Conservation (phyloP, 1,140 invertebrate species). For the Parasteatoda tepidariorum region DNA sequence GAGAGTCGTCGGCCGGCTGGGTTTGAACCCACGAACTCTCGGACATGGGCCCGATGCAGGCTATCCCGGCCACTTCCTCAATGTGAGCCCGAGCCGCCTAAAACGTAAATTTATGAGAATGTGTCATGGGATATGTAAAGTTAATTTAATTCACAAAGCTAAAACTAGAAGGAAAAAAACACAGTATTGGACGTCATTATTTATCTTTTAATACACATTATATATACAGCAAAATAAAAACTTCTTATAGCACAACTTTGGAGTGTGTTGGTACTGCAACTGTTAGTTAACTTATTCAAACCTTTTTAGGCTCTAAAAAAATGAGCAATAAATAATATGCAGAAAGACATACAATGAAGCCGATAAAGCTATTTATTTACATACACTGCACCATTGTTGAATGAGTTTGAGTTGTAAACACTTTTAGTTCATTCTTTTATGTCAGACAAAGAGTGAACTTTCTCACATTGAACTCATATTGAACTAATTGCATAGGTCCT, state of each 20-base stretch:
- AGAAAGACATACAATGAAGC: conserved; percentile 47
- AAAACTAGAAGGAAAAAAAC: neutral
- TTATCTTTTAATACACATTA: conserved; percentile 49
- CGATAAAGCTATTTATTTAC: conserved; percentile 47
- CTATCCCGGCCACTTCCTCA: no score
- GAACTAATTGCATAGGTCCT: neutral
- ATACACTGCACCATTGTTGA: conserved; percentile 6
- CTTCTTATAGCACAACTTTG: conserved; percentile 46
- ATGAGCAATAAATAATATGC: conserved; percentile 31
- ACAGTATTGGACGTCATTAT: conserved; percentile 13
- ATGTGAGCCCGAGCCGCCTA: no score
- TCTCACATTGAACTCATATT: neutral
- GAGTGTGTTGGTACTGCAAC: conserved; percentile 17
- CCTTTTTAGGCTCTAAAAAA: conserved; percentile 48
- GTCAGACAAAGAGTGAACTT: neutral
- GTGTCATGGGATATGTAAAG: no score
- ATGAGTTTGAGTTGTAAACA: neutral
- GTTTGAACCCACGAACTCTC: no score
- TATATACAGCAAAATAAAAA: conserved; percentile 60
- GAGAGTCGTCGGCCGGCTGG: no score
- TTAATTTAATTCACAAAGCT: no score
- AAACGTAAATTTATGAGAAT: no score
- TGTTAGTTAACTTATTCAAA: conserved; percentile 1
- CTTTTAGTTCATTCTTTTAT: neutral
- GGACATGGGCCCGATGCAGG: no score